These are phyloP conservation scores for Neocrepidodera transversa DNA, from an alignment of 2,888 invertebrate species.

Conservation along the genomic window DNA sequence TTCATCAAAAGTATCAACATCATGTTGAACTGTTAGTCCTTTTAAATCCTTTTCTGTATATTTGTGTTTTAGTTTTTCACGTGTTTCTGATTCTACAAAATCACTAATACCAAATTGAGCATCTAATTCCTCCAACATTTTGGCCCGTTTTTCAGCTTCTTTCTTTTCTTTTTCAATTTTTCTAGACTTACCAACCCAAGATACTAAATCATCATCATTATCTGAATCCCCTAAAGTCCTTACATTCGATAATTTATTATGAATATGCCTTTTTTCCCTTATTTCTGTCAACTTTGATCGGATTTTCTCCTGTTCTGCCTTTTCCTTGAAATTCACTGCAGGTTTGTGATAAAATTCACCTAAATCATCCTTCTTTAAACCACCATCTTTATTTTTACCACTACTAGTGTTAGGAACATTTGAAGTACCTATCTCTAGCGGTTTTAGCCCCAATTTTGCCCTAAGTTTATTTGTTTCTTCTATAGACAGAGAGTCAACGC, in stretches of 20 bases:
- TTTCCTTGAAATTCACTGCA: slow-evolving; percentile 76
- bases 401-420: slow-evolving; percentile 35
- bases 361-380: slow-evolving; percentile 63
- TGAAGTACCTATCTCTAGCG: slow-evolving; percentile 71
- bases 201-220: slow-evolving; percentile 75
- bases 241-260: slow-evolving; percentile 69
- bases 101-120: slow-evolving; percentile 90
- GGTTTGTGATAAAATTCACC: slow-evolving; percentile 91
- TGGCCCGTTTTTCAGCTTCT: slow-evolving; percentile 87
- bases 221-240: slow-evolving; percentile 75
- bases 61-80: slow-evolving; percentile 64
- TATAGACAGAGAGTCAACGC: slow-evolving; percentile 72
- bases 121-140: slow-evolving; percentile 93
- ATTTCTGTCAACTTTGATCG: slow-evolving; percentile 78
- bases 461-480: slow-evolving; percentile 89
- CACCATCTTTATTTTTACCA: slow-evolving; percentile 60
- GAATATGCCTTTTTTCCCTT: slow-evolving; percentile 80
- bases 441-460: slow-evolving; percentile 92
- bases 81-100: slow-evolving; percentile 80
- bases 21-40: slow-evolving; percentile 89
- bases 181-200: slow-evolving; percentile 86
- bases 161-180: slow-evolving; percentile 79
- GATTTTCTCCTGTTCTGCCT: slow-evolving; percentile 80
- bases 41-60: slow-evolving; percentile 77
- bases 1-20: slow-evolving; percentile 72